Evolutionary conservation across 2,113 vertebrate species (phyloP), one percentile per base, ranked within the genome.

Genomic region (Tautogolabrus adspersus): DNA sequence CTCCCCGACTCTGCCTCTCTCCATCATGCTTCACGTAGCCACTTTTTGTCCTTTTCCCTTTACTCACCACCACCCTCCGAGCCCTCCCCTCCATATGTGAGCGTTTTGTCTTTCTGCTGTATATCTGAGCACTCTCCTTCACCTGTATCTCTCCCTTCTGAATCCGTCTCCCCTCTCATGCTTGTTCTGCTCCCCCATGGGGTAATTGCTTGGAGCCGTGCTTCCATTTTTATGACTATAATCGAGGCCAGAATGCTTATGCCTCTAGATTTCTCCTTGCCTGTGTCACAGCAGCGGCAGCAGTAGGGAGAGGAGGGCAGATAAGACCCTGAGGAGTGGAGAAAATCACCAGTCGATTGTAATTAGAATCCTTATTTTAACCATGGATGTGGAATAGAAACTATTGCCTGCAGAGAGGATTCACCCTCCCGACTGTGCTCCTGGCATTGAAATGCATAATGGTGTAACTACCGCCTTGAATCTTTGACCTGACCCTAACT

Each of bases 151-250:
- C 74, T 55, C 72, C 75, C 64, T 62, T 78, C 74, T 79, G 67
- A 81, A 83, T 80, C 62, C 19, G 61, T 66, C 73, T 70, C 67
- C 37, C 66, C 77, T 72, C 54, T 76, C 74, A 59, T 52, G 51
- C 82, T 79, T 77, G 62, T 60, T 78, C 81, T 75, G 72, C 88
- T 86, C 74, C 84, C 87, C 82, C 82, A 62, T 79, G 81, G 89
- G 86, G 89, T 91, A 91, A 93, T 91, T 91, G 86, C 83, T 82
- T 13, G 1, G 82, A 89, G 87, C 75, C 77, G 15, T 40, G 87
- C 86, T 89, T 91, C 82, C 88, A 83, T 92, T 92, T 91, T 92
- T 87, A 90, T 88, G 83, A 85, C 87, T 87, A 88, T 91, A 88
- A 93, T 91, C 79, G 74, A 91, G 88, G 90, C 81, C 86, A 90